Percentiles rank a stretch among this genome's conserved stretches.
Conservation (phyloP, 1,140 invertebrate species). For the Onthophagus taurus region DNA sequence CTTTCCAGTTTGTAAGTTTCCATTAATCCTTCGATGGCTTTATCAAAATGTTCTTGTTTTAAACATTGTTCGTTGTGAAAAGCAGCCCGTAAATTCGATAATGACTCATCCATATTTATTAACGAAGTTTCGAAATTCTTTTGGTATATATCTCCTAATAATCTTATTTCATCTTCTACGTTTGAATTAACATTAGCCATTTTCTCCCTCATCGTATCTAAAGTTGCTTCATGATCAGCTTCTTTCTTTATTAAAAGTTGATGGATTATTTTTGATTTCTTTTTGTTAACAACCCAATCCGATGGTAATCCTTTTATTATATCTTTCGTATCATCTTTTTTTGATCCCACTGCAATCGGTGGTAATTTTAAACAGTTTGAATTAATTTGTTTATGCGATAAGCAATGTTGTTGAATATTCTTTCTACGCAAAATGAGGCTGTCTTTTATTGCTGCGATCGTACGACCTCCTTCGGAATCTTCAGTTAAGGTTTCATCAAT, state of each 20-base stretch:
- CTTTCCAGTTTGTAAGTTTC: not conserved
- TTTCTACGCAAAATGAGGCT: not conserved
- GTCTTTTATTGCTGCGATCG: not conserved
- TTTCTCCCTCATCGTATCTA: not conserved
- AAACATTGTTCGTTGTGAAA: not conserved
- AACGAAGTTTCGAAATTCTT: not conserved
- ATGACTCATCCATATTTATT: not conserved
- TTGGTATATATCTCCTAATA: not conserved
- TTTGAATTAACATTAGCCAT: not conserved
- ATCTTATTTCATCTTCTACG: constrained; percentile 5
- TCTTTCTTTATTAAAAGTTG: constrained; percentile 2
- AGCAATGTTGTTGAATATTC: too few relatives aligned
- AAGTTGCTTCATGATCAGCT: not conserved
- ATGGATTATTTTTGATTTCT: constrained; percentile 2
- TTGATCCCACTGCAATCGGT: not conserved
- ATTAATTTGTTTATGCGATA: too few relatives aligned
- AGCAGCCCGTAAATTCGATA: not conserved
- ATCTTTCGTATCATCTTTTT: constrained; percentile 1
- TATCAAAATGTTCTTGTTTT: not conserved
- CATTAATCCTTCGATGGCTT: not conserved
- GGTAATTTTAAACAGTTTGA: not conserved
- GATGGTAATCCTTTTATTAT: constrained; percentile 6
- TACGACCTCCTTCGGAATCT: not conserved
- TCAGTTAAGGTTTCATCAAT: constrained; percentile 8
- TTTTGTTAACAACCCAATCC: constrained; percentile 6